Conservation (phyloP, 2,113 vertebrate species). For the Aegotheles bennettii region DNA sequence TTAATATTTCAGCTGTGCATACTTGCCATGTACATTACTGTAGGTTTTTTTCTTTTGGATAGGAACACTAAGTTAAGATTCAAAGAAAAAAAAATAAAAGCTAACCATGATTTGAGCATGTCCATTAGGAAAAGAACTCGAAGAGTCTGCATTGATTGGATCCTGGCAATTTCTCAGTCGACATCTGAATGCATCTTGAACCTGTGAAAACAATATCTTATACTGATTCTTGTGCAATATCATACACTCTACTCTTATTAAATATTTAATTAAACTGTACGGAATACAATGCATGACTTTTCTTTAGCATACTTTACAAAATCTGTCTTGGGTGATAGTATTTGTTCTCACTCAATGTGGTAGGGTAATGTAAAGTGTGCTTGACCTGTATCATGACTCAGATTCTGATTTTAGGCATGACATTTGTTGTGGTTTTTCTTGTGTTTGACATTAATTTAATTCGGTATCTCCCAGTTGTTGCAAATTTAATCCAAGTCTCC, state of each 20-base stretch:
- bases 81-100: conserved; percentile 40
- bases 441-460: background rate
- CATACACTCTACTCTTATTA: background rate
- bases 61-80: background rate
- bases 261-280: background rate
- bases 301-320: background rate
- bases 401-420: background rate
- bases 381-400: background rate
- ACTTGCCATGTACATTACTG: background rate
- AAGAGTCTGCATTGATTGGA: conserved; percentile 93
- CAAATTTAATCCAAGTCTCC: background rate
- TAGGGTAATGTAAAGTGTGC: background rate
- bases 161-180: conserved; percentile 97
- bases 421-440: background rate
- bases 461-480: background rate
- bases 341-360: background rate
- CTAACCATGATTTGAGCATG: conserved; percentile 99
- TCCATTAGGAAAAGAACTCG: conserved; percentile 97
- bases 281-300: background rate
- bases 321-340: background rate
- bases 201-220: conserved; percentile 71
- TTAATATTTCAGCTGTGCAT: background rate
- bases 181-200: conserved; percentile 98
- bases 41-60: background rate
- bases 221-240: conserved; percentile 1